Evolutionary conservation across 2,113 vertebrate species (phyloP), one percentile per base, ranked within the genome.

Genomic region (Zosterops pallidus): DNA sequence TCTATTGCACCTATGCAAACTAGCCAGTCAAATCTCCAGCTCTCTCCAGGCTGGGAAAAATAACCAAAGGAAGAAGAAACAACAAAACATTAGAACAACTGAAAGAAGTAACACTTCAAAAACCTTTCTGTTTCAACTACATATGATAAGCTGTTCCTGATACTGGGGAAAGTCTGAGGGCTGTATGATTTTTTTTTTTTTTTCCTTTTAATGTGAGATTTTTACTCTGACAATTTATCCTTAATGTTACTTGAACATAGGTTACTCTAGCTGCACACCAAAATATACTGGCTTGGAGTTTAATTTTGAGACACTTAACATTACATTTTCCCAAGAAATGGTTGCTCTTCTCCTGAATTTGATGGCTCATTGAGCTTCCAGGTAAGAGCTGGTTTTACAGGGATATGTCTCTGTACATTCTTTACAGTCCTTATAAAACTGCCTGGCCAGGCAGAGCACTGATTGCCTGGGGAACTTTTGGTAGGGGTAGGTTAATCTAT

Each of bases 341-440:
- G 44, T 69, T 86, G 83, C 87, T 89, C 80, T 72, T 79, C 78
- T 83, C 83, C 65, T 57, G 92, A 89, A 89, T 94, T 96, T 92
- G 83, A 93, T 96, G 88, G 88, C 62, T 95, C 72, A 57, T 83
- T 94, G 92, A 93, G 77, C 83, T 96, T 86, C 79, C 86, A 89
- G 92, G 88, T 90, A 84, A 94, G 94, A 84, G 86, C 50, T 69
- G 56, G 56, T 93, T 96, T 96, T 94, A 90, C 88, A 95, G 83
- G 72, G 69, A 28, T 87, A 46, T 33, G 19, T 94, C 80, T 97
- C 72, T 79, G 65, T 84, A 93, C 74, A 52, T 90, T 86, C 86
- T 93, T 96, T 96, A 96, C 86, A 86, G 88, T 90, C 93, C 93
- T 92, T 95, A 82, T 96, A 97, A 96, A 97, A 92, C 65, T 3